A percentile compares a stretch with the other conserved stretches of the same genome.
Conservation (phyloP, 2,113 vertebrate species). For the Mystacornis crossleyi region DNA sequence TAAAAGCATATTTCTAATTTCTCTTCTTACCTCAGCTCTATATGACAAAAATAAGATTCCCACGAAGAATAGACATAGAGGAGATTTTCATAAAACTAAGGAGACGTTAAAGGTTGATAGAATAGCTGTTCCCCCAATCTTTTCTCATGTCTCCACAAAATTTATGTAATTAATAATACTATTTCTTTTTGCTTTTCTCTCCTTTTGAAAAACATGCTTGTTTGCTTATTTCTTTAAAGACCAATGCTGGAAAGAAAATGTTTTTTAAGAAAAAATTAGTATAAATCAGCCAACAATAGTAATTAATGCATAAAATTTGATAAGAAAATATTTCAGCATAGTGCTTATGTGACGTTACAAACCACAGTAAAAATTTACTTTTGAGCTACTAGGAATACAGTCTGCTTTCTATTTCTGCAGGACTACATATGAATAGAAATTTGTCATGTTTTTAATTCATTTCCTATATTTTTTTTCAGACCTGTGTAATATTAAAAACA, state of each 20-base stretch:
- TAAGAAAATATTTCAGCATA: not conserved
- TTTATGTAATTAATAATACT: not conserved
- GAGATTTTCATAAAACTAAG: not conserved
- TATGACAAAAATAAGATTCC: not conserved
- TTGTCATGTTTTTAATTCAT: not conserved
- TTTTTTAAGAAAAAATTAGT: not conserved
- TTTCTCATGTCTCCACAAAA: not conserved
- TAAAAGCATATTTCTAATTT: not conserved
- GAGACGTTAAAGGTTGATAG: not conserved
- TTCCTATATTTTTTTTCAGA: not conserved
- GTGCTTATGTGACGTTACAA: not conserved
- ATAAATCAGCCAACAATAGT: not conserved
- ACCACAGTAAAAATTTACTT: not conserved
- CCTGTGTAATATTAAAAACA: not conserved
- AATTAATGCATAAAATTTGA: not conserved
- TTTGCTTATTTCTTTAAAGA: not conserved
- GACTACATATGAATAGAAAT: not conserved
- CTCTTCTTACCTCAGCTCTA: not conserved
- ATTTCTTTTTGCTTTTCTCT: not conserved
- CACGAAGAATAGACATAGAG: not conserved
- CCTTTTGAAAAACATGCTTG: not conserved
- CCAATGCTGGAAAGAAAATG: not conserved
- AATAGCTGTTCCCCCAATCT: not conserved
- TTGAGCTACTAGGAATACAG: not conserved
- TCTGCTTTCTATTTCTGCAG: not conserved